Percentiles rank a stretch among this genome's conserved stretches.
Conservation (phyloP, 2,113 vertebrate genomes). For the Podiceps cristatus region DNA sequence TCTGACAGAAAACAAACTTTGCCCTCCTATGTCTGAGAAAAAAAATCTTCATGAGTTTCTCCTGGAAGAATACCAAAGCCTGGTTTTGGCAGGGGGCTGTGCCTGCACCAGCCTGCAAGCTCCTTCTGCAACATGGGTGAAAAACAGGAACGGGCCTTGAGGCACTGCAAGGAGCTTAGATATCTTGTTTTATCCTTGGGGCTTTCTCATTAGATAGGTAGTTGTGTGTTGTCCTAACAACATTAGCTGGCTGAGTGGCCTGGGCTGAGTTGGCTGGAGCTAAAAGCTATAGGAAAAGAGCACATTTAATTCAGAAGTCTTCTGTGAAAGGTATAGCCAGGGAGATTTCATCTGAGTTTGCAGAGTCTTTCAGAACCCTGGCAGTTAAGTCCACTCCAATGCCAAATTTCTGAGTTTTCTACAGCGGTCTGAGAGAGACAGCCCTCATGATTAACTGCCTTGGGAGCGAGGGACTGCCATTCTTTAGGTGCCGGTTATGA, state of each 20-base stretch:
- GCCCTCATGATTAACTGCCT: not conserved
- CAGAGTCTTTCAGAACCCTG: not conserved
- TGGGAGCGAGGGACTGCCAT: fast-evolving
- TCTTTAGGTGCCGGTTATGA: not conserved
- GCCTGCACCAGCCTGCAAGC: not conserved
- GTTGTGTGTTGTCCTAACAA: not conserved
- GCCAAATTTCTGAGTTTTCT: not conserved
- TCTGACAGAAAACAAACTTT: slow-evolving; percentile 1
- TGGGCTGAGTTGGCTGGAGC: not conserved
- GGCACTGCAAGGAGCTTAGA: not conserved
- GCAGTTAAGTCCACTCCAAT: not conserved
- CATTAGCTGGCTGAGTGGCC: not conserved
- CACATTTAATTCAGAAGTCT: not conserved
- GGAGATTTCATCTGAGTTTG: not conserved
- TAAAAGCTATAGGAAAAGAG: not conserved
- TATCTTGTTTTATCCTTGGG: not conserved
- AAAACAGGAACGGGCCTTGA: not conserved
- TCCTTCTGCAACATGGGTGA: not conserved
- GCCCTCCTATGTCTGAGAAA: not conserved
- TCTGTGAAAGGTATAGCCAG: not conserved
- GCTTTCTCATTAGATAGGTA: not conserved
- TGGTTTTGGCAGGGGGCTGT: not conserved
- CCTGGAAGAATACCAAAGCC: not conserved
- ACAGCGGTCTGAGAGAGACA: not conserved
- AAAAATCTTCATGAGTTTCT: not conserved